Evolutionary conservation across 2,888 invertebrate species (phyloP).

Genomic region (Thysanoteuthis rhombus): DNA sequence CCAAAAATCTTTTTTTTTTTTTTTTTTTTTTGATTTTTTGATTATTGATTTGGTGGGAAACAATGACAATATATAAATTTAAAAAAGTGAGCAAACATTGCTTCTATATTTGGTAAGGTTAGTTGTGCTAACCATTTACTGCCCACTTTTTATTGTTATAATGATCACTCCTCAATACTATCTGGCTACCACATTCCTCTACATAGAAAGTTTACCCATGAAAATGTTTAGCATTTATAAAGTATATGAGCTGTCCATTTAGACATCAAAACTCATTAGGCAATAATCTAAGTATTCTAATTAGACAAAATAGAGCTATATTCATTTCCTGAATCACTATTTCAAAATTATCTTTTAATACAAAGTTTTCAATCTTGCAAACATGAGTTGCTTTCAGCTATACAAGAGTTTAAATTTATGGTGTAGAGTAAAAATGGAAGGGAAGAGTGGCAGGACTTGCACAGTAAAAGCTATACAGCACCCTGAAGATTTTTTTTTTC

Average conservation of each 20-base stretch:
- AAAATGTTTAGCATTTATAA: neutral
- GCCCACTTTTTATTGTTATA: neutral
- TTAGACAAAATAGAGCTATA: neutral
- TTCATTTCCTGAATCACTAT: neutral
- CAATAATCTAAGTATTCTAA: neutral
- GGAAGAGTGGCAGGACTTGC: neutral
- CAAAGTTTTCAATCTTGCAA: neutral
- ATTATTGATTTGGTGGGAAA: slow-evolving; percentile 29
- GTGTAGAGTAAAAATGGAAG: neutral
- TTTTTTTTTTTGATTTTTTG: neutral
- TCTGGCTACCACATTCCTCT: neutral
- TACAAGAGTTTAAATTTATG: neutral
- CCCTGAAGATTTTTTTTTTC: neutral
- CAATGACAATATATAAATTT: neutral
- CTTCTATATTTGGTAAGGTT: neutral
- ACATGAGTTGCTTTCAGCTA: neutral
- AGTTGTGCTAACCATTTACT: neutral
- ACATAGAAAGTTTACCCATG: neutral
- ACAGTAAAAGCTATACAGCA: neutral
- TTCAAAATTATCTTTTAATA: neutral
- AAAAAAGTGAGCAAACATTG: neutral
- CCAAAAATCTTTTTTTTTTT: neutral
- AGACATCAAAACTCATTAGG: neutral
- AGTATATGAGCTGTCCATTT: neutral
- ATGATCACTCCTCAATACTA: neutral